Evolutionary conservation across 2,113 vertebrate species (phyloP).

Genomic region (Pimephales promelas): DNA sequence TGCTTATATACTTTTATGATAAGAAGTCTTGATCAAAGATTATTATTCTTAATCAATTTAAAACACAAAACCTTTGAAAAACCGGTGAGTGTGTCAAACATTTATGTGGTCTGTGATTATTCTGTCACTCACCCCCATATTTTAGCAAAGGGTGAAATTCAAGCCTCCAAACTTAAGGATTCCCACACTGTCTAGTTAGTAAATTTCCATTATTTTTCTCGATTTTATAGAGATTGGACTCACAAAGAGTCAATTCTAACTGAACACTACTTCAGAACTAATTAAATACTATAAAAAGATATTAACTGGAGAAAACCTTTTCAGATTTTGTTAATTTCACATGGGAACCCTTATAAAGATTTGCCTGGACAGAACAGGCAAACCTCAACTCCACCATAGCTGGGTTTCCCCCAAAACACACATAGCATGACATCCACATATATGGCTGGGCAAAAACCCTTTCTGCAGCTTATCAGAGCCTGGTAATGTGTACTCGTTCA

Average conservation of each 20-base stretch:
- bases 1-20: background rate
- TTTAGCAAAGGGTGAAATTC: background rate
- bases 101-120: background rate
- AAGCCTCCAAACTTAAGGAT: background rate
- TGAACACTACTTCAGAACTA: background rate
- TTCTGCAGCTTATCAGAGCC: background rate
- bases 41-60: background rate
- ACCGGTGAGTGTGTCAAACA: background rate
- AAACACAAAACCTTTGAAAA: background rate
- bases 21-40: background rate
- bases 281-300: background rate
- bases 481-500: background rate
- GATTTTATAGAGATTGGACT: background rate
- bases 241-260: background rate
- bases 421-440: background rate
- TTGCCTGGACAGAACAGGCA: background rate
- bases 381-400: background rate
- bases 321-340: background rate
- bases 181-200: background rate
- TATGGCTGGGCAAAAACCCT: background rate
- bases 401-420: background rate
- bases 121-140: slow-evolving; percentile 10
- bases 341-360: background rate
- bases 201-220: background rate
- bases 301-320: background rate